These are phyloP conservation scores for Paralichthys olivaceus DNA, from an alignment of 2,113 vertebrate genomes.

Conservation along the genomic window DNA sequence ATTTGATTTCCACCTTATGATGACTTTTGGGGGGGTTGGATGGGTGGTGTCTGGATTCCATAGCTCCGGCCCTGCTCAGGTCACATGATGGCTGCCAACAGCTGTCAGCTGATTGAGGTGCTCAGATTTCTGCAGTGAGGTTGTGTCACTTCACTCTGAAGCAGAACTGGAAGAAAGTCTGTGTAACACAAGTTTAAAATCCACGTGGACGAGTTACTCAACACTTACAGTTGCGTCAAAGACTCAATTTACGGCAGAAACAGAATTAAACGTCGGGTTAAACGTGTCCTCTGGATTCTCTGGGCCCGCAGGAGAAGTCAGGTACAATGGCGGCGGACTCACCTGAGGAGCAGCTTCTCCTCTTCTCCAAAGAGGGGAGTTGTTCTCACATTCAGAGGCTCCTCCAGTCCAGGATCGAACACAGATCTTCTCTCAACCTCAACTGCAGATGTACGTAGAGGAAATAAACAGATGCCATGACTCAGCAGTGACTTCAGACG, in stretches of 20 bases:
- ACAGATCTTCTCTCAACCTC: constrained; percentile 79
- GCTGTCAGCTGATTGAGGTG: constrained; percentile 58
- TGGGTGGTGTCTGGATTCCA: neutral
- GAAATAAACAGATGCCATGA: neutral
- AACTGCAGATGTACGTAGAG: constrained; percentile 87
- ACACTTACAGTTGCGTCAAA: neutral
- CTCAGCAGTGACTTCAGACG: neutral
- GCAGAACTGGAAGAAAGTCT: neutral
- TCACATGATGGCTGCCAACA: constrained; percentile 49
- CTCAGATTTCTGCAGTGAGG: constrained; percentile 39
- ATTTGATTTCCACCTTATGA: too few relatives aligned
- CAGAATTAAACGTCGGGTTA: too few relatives aligned
- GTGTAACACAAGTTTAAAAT: neutral
- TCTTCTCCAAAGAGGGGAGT: constrained; percentile 85
- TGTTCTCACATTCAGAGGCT: constrained; percentile 80
- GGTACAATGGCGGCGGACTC: constrained; percentile 60
- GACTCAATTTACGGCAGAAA: too few relatives aligned
- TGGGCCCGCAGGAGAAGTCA: too few relatives aligned
- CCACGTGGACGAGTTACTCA: too few relatives aligned
- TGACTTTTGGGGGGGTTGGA: too few relatives aligned
- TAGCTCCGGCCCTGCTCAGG: neutral
- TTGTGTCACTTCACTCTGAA: neutral
- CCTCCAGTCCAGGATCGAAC: constrained; percentile 77
- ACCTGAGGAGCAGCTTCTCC: constrained; percentile 86
- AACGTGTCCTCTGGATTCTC: too few relatives aligned